phyloP scores from a whole-genome alignment of 2,797 vertebrate species.

The Sciaenops ocellatus region DNA sequence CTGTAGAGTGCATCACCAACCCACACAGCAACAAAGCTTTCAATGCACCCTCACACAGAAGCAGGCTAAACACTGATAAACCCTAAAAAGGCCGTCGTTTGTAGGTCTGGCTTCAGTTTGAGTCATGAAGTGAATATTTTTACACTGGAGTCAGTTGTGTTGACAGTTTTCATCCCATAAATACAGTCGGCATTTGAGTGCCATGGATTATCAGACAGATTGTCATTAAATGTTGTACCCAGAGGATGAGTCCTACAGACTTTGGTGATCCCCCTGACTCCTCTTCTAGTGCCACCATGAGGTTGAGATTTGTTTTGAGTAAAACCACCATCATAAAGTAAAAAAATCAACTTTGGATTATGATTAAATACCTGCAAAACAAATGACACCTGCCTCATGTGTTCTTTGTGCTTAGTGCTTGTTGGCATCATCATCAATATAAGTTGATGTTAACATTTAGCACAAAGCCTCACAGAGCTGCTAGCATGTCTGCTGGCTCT shows the following conservation, averaged over 20 bases:
- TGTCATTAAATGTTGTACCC: neutral
- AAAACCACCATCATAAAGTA: no score
- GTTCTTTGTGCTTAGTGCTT: neutral
- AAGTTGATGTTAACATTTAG: neutral
- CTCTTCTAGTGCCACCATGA: no score
- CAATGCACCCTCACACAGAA: neutral
- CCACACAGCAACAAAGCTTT: conserved; percentile 5
- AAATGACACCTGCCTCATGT: neutral
- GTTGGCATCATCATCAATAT: neutral
- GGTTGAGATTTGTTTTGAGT: no score
- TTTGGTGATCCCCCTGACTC: neutral
- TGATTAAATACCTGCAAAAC: neutral
- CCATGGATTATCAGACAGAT: neutral
- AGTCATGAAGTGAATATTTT: conserved; percentile 14
- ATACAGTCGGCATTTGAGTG: neutral
- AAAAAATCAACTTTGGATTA: neutral
- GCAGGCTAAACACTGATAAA: conserved; percentile 40
- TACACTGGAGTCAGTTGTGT: conserved; percentile 4
- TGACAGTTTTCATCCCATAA: neutral
- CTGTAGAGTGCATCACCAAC: conserved; percentile 3
- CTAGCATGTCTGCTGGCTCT: neutral
- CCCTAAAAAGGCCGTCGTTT: conserved; percentile 26
- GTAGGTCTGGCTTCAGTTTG: neutral
- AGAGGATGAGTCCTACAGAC: neutral
- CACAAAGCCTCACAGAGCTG: neutral